Conservation (phyloP, 1,140 invertebrate genomes). For the Leptopilina clavipes region DNA sequence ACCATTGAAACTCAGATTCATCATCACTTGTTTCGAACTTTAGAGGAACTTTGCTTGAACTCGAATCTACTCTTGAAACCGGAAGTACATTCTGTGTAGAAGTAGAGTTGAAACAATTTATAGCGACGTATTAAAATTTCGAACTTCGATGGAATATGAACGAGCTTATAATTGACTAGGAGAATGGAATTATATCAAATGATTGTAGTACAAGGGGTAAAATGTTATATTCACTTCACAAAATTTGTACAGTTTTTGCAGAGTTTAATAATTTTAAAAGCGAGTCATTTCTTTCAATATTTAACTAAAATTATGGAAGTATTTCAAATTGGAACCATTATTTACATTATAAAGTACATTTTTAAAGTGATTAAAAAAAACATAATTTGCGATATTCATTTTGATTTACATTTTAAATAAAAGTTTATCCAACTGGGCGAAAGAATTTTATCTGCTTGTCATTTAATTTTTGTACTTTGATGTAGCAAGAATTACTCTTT, state of each 20-base stretch:
- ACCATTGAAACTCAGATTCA: constrained; percentile 36
- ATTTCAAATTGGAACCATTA: too few species aligned
- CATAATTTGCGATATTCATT: too few species aligned
- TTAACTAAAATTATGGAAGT: not conserved
- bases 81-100: constrained; percentile 12
- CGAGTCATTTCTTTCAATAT: not conserved
- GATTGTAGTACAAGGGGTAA: not conserved
- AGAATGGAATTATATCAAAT: constrained; percentile 9
- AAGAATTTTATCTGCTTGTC: too few species aligned
- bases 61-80: constrained; percentile 1
- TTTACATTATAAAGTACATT: too few species aligned
- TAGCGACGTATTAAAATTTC: constrained; percentile 19
- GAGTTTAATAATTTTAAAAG: not conserved
- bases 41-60: constrained; percentile 11
- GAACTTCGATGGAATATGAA: constrained; percentile 21
- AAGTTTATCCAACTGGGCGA: too few species aligned
- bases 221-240: not conserved
- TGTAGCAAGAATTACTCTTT: too few species aligned
- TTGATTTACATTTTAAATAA: too few species aligned
- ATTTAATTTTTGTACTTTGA: too few species aligned
- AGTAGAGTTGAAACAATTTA: constrained; percentile 27
- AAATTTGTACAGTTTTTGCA: not conserved
- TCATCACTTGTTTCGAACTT: constrained; percentile 40
- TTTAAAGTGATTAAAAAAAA: too few species aligned
- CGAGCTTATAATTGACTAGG: constrained; percentile 19